Evolutionary conservation across 1,140 invertebrate species (phyloP), one percentile per base, ranked within the genome.

Genomic region (Schlechtendalia chinensis): DNA sequence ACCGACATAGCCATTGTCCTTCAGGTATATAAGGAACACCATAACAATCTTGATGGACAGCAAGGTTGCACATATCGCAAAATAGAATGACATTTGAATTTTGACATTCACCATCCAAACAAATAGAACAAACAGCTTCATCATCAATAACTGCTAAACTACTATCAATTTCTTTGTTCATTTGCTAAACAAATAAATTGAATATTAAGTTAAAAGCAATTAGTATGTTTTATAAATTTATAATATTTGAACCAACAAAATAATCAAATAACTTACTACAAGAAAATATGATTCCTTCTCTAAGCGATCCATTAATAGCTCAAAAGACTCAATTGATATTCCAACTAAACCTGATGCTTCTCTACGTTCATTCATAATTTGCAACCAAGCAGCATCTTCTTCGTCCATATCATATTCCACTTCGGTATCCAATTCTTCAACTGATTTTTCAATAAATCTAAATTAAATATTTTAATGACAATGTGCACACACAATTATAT

Each of bases 51-150:
- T 99, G 97, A 88, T 99, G 97, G 24, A 99, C 97, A 24, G 97
- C 96, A 45, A 99, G 88, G 88, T 99, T 99, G 87, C 97, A 99
- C 96, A 99, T 98, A 87, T 99, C 98, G 88, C 98, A 99, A 87
- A 99, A 99, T 50, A 99, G 88, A 84, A 95, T 95, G 53, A 94
- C 93, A 86, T 98, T 98, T 81, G 94, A 95, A 85, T 98, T 98
- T 84, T 97, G 93, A 87, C 97, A 99, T 85, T 99, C 97, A 16
- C 97, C 97, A 84, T 94, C 93, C 90, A 93, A 92, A 83, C 93
- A 94, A 83, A 99, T 98, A 84, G 95, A 98, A 86, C 98, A 99
- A 0, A 99, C 96, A 17, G 97, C 97, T 89, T 99, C 97, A 85
- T 98, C 96, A 85, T 98, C 96, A 19, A 97, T 94, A 14, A 94